Evolutionary conservation across 2,113 vertebrate species (phyloP), one percentile per base, ranked within the genome.

Genomic region (Microtus richardsoni): DNA sequence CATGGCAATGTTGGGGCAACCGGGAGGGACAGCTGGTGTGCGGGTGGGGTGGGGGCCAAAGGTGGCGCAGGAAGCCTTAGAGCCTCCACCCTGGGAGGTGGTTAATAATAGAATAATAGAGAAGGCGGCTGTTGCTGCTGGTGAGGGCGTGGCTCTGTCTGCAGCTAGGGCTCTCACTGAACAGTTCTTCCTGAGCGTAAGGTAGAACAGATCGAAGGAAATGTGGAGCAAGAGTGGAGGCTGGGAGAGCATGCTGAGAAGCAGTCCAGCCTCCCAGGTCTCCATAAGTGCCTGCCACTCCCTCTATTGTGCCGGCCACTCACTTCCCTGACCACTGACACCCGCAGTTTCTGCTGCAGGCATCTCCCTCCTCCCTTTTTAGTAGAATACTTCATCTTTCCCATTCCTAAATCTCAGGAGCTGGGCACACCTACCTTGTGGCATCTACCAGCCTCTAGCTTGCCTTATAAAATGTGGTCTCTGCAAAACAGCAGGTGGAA

Each of bases 31-130:
- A 95, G 97, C 93, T 97, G 95, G 84, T 62, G 41, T 19, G 36
- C 8, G 91, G 96, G 91, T 30, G 85, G 88, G 91, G 97, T 73
- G 14, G 88, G 54, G 73, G 64, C 60, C 74, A 83, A 86, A 94
- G 88, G 44, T 86, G 93, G 60, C 90, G 39, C 44, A 82, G 80
- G 85, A 74, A 77, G 66, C 64, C 88, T 74, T 47, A 24, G 58
- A 28, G 39, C 58, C 89, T 87, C 95, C 94, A 44, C 80, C 93
- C 95, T 94, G 86, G 74, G 95, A 88, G 92, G 83, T 10, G 36
- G 87, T 97, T 98, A 97, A 98, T 97, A 97, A 96, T 97, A 97
- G 96, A 97, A 98, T 97, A 97, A 96, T 97, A 97, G 96, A 97
- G 74, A 87, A 95, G 88, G 60, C 95, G 97, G 96, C 96, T 97